Conservation (phyloP, 2,797 vertebrate genomes). For the Eulemur coronatus region DNA sequence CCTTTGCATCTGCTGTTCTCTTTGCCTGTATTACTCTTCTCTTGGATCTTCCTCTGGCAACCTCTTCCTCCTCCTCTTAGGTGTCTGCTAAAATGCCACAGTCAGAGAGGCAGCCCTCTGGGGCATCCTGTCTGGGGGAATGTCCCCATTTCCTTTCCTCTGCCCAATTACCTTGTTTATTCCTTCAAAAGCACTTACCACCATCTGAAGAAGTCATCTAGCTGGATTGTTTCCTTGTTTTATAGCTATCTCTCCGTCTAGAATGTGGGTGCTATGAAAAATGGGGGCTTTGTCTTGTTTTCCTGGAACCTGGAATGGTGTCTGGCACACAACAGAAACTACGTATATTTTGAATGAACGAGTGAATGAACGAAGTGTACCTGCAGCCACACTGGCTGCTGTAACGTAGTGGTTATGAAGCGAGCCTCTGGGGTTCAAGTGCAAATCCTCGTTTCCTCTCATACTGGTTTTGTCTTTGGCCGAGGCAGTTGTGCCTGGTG, state of each 20-base stretch:
- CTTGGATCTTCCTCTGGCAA: not conserved
- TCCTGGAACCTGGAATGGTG: not conserved
- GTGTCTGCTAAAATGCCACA: not conserved
- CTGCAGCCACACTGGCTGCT: not conserved
- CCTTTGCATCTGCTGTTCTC: not conserved
- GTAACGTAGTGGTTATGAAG: fast-evolving
- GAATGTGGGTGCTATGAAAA: not conserved
- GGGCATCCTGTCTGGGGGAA: not conserved
- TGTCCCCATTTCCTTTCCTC: too few species aligned
- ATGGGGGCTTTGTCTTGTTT: not conserved
- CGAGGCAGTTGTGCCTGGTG: not conserved
- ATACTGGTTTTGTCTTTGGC: not conserved
- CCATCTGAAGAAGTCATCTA: not conserved
- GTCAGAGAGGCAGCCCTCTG: not conserved
- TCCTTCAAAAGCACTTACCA: not conserved
- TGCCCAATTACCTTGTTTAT: not conserved
- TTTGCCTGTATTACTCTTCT: not conserved
- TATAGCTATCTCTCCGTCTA: not conserved
- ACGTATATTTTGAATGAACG: not conserved
- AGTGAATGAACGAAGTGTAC: not conserved
- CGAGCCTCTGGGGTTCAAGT: not conserved
- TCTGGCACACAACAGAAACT: not conserved
- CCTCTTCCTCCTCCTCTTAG: not conserved
- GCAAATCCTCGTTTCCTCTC: not conserved
- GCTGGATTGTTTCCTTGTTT: not conserved